Percentiles rank a stretch among this genome's conserved stretches.
Conservation (phyloP, 2,113 vertebrate species). For the Channa argus region DNA sequence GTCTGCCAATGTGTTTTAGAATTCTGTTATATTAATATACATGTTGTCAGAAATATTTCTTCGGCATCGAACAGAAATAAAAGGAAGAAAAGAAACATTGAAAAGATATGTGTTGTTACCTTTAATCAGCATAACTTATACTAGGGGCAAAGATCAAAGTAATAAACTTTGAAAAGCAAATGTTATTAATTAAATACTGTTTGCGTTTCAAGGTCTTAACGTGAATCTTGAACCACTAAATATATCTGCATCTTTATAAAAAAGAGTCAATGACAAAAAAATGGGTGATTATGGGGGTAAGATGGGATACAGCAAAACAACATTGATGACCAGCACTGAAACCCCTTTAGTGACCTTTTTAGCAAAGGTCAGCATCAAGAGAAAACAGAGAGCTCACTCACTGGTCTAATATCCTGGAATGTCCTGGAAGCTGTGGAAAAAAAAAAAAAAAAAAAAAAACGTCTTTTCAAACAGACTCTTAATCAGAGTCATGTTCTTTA, state of each 20-base stretch:
- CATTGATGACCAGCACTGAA: constrained; percentile 56
- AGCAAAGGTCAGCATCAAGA: constrained; percentile 68
- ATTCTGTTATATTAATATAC: background rate
- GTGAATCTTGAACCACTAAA: constrained; percentile 16
- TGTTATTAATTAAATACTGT: background rate
- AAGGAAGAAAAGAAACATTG: background rate
- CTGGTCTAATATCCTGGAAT: constrained; percentile 82
- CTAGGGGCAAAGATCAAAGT: background rate
- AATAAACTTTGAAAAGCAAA: background rate
- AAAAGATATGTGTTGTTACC: no score
- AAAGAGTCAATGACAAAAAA: background rate
- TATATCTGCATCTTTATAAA: background rate
- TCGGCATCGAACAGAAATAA: background rate
- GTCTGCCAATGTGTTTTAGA: background rate
- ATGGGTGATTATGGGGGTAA: constrained; percentile 5
- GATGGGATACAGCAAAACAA: constrained; percentile 8
- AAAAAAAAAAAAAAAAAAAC: constrained; percentile 72
- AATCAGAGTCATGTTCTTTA: constrained; percentile 85
- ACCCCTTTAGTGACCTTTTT: constrained; percentile 56
- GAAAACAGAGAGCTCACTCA: constrained; percentile 77
- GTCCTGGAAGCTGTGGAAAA: constrained; percentile 71
- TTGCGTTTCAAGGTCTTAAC: constrained; percentile 13
- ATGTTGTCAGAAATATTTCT: background rate
- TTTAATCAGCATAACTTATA: no score
- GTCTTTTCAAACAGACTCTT: constrained; percentile 71